A percentile compares a stretch with the other conserved stretches of the same genome.
Evolutionary conservation across 2,797 vertebrate genomes (phyloP).

Genomic region (Myiotriccus ornatus): DNA sequence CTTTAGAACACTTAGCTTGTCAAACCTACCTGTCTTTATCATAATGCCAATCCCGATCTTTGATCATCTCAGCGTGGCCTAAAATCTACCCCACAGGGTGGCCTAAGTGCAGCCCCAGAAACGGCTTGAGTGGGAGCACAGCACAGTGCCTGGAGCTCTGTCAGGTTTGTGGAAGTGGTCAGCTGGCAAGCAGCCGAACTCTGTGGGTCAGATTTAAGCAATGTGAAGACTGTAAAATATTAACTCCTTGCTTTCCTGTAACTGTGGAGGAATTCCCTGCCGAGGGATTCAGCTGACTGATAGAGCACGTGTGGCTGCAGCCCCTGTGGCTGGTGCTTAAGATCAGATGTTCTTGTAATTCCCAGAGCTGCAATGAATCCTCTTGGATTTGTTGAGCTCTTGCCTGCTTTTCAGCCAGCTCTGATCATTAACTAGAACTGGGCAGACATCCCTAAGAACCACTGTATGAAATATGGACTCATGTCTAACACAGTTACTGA

Average conservation of each 20-base stretch:
- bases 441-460: background rate
- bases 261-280: background rate
- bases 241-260: background rate
- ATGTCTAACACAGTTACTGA: background rate
- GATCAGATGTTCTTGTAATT: background rate
- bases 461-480: background rate
- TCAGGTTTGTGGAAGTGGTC: background rate
- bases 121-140: background rate
- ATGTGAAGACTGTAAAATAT: background rate
- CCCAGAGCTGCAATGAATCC: background rate
- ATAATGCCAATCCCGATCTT: background rate
- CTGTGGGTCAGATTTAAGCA: background rate
- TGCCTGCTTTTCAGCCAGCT: background rate
- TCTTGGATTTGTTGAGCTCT: background rate
- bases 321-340: background rate
- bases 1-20: background rate
- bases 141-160: background rate
- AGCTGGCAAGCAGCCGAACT: background rate
- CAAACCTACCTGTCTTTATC: background rate
- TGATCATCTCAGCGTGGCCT: background rate
- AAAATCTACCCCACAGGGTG: rapidly evolving
- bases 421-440: background rate
- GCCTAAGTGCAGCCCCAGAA: background rate
- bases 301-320: background rate
- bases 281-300: background rate